phyloP scores from a whole-genome alignment of 2,888 invertebrate genomes.

The Volucella zonaria region DNA sequence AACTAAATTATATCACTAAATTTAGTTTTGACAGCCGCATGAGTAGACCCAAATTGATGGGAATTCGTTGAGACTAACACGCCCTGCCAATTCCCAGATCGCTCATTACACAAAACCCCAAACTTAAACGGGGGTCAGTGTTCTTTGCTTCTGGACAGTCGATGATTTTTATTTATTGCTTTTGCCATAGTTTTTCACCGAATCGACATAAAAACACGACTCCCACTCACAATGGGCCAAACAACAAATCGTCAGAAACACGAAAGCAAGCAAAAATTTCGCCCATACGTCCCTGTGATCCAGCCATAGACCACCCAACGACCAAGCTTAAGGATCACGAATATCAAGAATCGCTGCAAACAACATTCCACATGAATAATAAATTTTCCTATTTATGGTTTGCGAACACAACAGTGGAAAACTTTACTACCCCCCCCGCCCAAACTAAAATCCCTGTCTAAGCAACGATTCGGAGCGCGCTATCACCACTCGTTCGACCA shows the following conservation, averaged over 20 bases:
- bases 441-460: conserved; percentile 20
- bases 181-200: conserved; percentile 50
- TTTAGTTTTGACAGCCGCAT: conserved; percentile 1
- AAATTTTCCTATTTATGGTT: conserved; percentile 69
- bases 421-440: conserved; percentile 38
- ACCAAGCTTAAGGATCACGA: conserved; percentile 29
- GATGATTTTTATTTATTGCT: conserved; percentile 62
- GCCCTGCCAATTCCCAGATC: conserved; percentile 12
- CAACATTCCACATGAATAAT: conserved; percentile 69
- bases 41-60: background rate
- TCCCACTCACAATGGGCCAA: background rate
- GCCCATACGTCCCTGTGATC: background rate
- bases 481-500: background rate
- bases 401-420: conserved; percentile 44
- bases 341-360: conserved; percentile 29
- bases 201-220: conserved; percentile 46
- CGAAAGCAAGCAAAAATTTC: conserved; percentile 32
- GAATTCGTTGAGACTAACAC: background rate
- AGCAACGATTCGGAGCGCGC: conserved; percentile 10
- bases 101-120: conserved; percentile 13
- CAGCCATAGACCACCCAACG: background rate
- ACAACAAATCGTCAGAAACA: conserved; percentile 40
- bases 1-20: background rate
- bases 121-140: conserved; percentile 13
- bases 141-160: conserved; percentile 22